Evolutionary conservation across 2,113 vertebrate genomes (phyloP), one percentile per base, ranked within the genome.

Genomic region (Hippotragus niger): DNA sequence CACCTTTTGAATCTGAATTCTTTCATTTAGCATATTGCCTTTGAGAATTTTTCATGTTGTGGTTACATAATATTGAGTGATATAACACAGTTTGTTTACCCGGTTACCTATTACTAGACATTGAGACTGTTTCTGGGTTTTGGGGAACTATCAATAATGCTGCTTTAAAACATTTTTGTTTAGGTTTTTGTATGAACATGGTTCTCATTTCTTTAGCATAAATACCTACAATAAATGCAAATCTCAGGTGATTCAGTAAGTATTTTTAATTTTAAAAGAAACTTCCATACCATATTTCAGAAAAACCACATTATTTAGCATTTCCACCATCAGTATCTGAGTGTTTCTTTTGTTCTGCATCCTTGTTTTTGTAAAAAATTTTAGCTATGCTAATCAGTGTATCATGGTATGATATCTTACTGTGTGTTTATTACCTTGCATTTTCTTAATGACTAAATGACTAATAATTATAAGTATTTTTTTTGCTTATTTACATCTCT

Each of bases 351-450:
- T 29, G 7, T 31, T 62, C 4, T 36, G 2, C 2, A 25, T 50
- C 6, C 11, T 86, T 53, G 2, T 6, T 52, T 23, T 36, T 43
- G 7, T 12, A 50, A 19, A 81, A 23, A 57, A 29, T 3, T 45
- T 71, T 50, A 94, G 33, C 5, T 6, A 31, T 40, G 55, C 5
- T 81, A 67, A 55, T 11, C 14, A 15, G 16, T 36, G 3, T 45
- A 1, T 13, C 36, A 76, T 45, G 47, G 2, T 23, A 17, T 57
- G 40, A 2, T 29, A 14, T 52, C 5, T 43, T 50, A 11, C 0
- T 36, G 2, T 43, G 7, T 33, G 1, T 58, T 58, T 84, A 82
- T 64, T 55, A 40, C 23, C n/a, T 85, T 58, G 10, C 29, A 29
- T 31, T 27, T 85, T 23, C 15, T 25, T n/a, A 74, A 93, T 85